A percentile compares a stretch with the other conserved stretches of the same genome.
Conservation (phyloP, 2,888 invertebrate genomes). For the Caenorhabditis becei region DNA sequence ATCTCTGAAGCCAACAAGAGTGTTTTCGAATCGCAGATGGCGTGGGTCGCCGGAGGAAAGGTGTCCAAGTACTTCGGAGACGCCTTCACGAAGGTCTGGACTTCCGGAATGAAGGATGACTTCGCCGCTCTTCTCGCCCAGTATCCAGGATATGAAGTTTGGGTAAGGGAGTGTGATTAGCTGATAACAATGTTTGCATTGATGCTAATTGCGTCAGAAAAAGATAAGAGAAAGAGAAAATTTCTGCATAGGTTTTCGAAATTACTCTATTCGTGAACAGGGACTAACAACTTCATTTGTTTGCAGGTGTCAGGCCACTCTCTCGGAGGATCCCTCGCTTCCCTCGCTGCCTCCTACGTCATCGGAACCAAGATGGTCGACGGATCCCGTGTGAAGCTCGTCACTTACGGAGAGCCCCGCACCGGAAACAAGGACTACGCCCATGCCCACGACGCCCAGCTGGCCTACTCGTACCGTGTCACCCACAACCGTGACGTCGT, state of each 20-base stretch:
- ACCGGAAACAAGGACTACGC: conserved; percentile 73
- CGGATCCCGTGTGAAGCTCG: conserved; percentile 65
- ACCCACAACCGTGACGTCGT: conserved; percentile 73
- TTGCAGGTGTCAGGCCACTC: conserved; percentile 70
- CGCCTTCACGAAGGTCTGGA: conserved; percentile 71
- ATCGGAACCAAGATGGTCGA: conserved; percentile 60
- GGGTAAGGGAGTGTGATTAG: conserved; percentile 51
- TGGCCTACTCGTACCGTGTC: conserved; percentile 68
- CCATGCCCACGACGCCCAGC: conserved; percentile 67
- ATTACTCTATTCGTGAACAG: not conserved
- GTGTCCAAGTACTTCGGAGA: conserved; percentile 73
- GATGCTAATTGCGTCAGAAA: conserved; percentile 14
- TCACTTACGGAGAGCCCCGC: conserved; percentile 74
- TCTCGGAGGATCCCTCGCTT: conserved; percentile 75
- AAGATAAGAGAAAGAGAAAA: too few species aligned
- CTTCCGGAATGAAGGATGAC: conserved; percentile 72
- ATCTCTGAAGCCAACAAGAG: conserved; percentile 72
- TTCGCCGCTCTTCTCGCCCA: conserved; percentile 58
- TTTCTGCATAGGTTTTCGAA: too few species aligned
- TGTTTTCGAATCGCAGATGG: conserved; percentile 66
- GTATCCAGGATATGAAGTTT: conserved; percentile 70
- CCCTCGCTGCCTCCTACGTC: conserved; percentile 71
- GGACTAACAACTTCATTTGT: not conserved
- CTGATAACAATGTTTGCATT: conserved; percentile 29
- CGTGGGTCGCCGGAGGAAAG: conserved; percentile 71